phyloP scores from a whole-genome alignment of 1,140 invertebrate species.

The Hylaeus anthracinus region DNA sequence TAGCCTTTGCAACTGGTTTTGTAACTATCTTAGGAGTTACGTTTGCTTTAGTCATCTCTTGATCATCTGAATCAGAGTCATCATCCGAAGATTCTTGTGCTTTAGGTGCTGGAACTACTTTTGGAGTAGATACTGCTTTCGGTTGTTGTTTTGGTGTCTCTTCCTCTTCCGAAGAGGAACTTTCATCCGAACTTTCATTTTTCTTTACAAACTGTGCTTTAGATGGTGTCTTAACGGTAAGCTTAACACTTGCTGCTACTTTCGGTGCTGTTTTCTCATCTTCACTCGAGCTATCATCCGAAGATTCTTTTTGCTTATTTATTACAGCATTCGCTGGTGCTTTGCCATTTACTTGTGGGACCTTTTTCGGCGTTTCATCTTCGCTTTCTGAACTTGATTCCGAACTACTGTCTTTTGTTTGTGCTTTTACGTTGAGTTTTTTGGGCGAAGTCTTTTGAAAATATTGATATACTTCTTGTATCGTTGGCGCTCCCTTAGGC shows the following conservation, averaged over 20 bases:
- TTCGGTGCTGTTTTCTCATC: constrained; percentile 66
- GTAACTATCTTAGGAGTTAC: constrained; percentile 7
- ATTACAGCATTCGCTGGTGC: constrained; percentile 3
- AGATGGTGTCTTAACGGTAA: constrained; percentile 37
- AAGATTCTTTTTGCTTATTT: constrained; percentile 54
- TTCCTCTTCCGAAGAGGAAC: constrained; percentile 69
- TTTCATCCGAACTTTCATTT: constrained; percentile 77
- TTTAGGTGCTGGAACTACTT: constrained; percentile 35
- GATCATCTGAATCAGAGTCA: constrained; percentile 59
- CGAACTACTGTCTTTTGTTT: constrained; percentile 73
- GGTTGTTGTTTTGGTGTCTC: constrained; percentile 12
- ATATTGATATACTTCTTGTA: constrained; percentile 79
- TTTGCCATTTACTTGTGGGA: constrained; percentile 64
- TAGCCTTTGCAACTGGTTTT: constrained; percentile 28
- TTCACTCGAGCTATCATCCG: constrained; percentile 61
- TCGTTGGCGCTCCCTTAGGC: constrained; percentile 80
- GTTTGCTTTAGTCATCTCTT: constrained; percentile 39
- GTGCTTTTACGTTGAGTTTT: constrained; percentile 74
- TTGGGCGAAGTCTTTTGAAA: constrained; percentile 80
- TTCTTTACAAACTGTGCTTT: constrained; percentile 69
- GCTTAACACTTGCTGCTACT: constrained; percentile 56
- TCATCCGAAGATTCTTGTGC: constrained; percentile 53
- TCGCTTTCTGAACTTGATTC: constrained; percentile 77
- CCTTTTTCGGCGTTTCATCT: constrained; percentile 68
- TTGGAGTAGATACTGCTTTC: constrained; percentile 25